Evolutionary conservation across 2,113 vertebrate species (phyloP), one percentile per base, ranked within the genome.

Genomic region (Nestor notabilis): DNA sequence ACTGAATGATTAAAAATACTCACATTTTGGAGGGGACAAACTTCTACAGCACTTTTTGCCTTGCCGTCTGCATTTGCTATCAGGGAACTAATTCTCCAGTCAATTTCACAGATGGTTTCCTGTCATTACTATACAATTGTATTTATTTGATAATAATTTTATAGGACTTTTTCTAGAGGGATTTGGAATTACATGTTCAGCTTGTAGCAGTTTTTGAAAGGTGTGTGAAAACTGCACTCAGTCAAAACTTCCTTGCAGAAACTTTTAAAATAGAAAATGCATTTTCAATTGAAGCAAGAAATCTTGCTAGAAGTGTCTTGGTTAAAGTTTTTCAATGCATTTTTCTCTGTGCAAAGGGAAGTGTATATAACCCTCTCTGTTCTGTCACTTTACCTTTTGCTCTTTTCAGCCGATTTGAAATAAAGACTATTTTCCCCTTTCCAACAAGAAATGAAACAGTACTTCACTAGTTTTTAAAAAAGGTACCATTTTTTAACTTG

Each of bases 111-210:
- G 94, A 95, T 92, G 92, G 83, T 92, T 97, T 94, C 92, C 89
- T 93, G 96, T 95, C 96, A 92, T 95, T 97, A 92, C 81, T 89
- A 82, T 53, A 95, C 94, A 93, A 95, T 96, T 93, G 83, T 96
- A 93, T 94, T 95, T 94, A 95, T 97, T 96, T 96, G 89, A 95
- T 95, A 94, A 96, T 93, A 96, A 95, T 97, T 97, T 95, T 95
- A 79, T 92, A 91, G 65, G 74, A 92, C 77, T 95, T 94, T 69
- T 93, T 91, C 83, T 58, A 79, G 83, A 31, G 92, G 77, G 92
- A 96, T 89, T 93, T 93, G 47, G 78, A 97, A 76, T 90, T 92
- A 76, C 20, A 21, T 27, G 37, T 96, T 82, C 82, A 94, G 75
- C 86, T 96, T 65, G 44, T 46, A 88, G 74, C 90, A 77, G 43